phyloP scores from a whole-genome alignment of 2,888 invertebrate species.

The Idaea straminata region DNA sequence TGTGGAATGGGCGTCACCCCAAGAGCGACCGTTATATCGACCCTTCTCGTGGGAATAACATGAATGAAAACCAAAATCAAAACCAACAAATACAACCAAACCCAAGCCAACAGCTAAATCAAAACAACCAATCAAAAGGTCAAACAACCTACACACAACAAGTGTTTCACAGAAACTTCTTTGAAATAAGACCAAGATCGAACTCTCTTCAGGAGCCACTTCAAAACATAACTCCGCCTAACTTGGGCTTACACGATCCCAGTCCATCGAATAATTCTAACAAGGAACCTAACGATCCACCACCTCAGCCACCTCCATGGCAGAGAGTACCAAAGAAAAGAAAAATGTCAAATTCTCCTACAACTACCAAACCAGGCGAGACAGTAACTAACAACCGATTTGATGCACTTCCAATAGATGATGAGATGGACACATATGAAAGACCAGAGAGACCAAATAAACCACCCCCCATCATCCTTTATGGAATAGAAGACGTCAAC shows the following conservation, averaged over 20 bases:
- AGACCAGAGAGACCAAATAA: not conserved
- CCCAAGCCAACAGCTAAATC: not conserved
- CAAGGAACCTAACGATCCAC: no score
- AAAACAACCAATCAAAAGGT: not conserved
- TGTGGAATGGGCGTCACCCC: conserved; percentile 7
- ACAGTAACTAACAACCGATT: not conserved
- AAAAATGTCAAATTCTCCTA: not conserved
- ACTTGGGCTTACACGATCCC: no score
- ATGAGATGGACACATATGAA: not conserved
- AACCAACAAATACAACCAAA: conserved; percentile 10
- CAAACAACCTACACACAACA: not conserved
- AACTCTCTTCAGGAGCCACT: no score
- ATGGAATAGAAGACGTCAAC: not conserved
- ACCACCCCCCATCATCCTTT: not conserved
- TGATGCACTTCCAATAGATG: not conserved
- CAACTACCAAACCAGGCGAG: not conserved
- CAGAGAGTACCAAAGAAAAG: not conserved
- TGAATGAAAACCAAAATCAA: conserved; percentile 11
- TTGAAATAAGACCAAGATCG: no score
- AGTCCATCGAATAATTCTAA: no score
- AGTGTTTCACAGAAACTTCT: no score
- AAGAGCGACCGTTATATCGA: conserved; percentile 5
- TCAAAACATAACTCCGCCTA: no score
- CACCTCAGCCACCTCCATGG: not conserved
- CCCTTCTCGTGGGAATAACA: conserved; percentile 37